A percentile compares a stretch with the other conserved stretches of the same genome.
Evolutionary conservation across 1,140 invertebrate genomes (phyloP).

Genomic region (Choristoneura fumiferana): DNA sequence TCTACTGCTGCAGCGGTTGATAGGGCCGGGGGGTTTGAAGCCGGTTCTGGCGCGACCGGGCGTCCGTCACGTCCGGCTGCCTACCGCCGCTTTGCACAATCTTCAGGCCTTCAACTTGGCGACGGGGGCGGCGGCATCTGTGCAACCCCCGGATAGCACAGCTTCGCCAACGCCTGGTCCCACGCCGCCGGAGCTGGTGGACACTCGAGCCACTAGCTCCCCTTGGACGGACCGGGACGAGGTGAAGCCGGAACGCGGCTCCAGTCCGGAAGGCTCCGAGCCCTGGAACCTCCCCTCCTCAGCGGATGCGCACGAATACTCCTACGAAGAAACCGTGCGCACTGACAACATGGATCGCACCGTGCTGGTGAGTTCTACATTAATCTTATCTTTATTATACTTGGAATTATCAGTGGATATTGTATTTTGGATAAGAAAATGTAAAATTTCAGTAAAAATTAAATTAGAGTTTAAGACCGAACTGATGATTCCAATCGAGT

Average conservation of each 20-base stretch:
- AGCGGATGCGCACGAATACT: conserved; percentile 55
- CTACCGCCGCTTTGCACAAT: conserved; percentile 71
- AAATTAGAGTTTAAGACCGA: background rate
- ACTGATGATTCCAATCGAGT: conserved; percentile 11
- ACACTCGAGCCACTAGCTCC: conserved; percentile 50
- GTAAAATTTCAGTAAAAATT: too few species aligned
- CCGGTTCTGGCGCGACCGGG: conserved; percentile 68
- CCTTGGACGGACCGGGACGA: conserved; percentile 59
- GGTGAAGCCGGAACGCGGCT: conserved; percentile 52
- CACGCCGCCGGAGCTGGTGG: conserved; percentile 53
- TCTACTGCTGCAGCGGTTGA: conserved; percentile 65
- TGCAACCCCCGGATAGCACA: conserved; percentile 53
- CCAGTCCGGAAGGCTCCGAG: conserved; percentile 56
- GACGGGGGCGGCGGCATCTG: conserved; percentile 32
- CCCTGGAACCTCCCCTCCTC: conserved; percentile 53
- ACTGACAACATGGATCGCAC: conserved; percentile 63
- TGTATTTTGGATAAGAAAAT: too few species aligned
- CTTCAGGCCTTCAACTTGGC: conserved; percentile 71
- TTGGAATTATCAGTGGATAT: conserved; percentile 20
- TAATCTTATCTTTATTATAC: conserved; percentile 20
- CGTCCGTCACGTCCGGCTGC: conserved; percentile 69
- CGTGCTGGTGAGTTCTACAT: conserved; percentile 60
- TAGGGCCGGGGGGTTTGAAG: conserved; percentile 71
- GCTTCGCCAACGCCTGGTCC: conserved; percentile 41
- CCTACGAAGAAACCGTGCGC: conserved; percentile 67